Conservation (phyloP, 2,888 invertebrate genomes). For the Sinotaia quadrata region DNA sequence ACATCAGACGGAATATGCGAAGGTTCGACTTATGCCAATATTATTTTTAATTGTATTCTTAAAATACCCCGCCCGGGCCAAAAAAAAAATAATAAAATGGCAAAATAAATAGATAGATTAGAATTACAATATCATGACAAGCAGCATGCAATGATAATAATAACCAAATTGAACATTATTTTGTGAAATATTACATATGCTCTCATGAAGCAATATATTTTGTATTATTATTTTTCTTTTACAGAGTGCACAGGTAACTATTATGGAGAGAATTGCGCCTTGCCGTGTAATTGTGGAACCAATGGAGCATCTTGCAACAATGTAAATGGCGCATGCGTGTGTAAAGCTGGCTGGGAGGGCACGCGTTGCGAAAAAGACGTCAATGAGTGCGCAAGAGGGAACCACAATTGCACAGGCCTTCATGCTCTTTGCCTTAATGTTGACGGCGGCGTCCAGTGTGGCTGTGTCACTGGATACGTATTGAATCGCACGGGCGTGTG, state of each 20-base stretch:
- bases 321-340: constrained; percentile 37
- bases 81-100: not conserved
- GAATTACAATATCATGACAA: too few relatives aligned
- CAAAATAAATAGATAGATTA: too few relatives aligned
- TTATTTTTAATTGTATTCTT: not conserved
- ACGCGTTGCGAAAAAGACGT: constrained; percentile 34
- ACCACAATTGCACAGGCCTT: constrained; percentile 28
- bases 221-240: constrained; percentile 2
- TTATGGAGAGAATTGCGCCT: constrained; percentile 35
- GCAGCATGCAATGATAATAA: too few relatives aligned
- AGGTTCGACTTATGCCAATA: constrained; percentile 12
- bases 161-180: too few relatives aligned
- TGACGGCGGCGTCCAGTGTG: constrained; percentile 36
- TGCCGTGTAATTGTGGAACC: constrained; percentile 30
- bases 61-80: too few relatives aligned
- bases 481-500: constrained; percentile 25
- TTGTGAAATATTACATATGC: too few relatives aligned
- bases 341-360: constrained; percentile 38
- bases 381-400: constrained; percentile 34
- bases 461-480: constrained; percentile 35
- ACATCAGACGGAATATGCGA: constrained; percentile 18
- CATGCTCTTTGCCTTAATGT: constrained; percentile 36
- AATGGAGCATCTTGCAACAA: constrained; percentile 38
- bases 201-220: not conserved
- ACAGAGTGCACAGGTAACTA: constrained; percentile 28